phyloP scores from a whole-genome alignment of 2,797 vertebrate species.

The Protosalanx chinensis region DNA sequence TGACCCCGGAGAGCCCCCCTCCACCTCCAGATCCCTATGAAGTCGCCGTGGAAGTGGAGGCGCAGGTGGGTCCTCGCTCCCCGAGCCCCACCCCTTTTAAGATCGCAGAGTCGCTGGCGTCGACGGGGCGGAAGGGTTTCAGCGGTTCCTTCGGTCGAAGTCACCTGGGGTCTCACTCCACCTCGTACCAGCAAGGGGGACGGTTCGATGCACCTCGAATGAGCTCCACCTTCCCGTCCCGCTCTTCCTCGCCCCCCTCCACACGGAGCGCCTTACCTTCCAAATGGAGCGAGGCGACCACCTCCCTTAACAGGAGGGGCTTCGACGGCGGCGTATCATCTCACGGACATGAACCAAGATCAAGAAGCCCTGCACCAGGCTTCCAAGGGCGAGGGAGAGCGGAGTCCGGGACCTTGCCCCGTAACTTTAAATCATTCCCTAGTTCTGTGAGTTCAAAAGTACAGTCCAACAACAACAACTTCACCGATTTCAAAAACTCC shows the following conservation, averaged over 20 bases:
- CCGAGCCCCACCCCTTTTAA: constrained; percentile 78
- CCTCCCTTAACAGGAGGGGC: constrained; percentile 48
- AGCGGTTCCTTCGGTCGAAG: constrained; percentile 41
- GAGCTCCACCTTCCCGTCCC: constrained; percentile 55
- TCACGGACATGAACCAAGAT: constrained; percentile 37
- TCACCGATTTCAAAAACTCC: constrained; percentile 66
- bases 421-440: constrained; percentile 64
- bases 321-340: constrained; percentile 49
- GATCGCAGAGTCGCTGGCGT: constrained; percentile 70
- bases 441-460: constrained; percentile 57
- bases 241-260: constrained; percentile 66
- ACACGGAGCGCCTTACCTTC: constrained; percentile 49
- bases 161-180: constrained; percentile 38
- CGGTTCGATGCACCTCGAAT: constrained; percentile 49
- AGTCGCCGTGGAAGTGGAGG: constrained; percentile 68
- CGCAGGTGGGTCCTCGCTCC: constrained; percentile 72
- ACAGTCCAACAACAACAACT: constrained; percentile 38
- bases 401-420: constrained; percentile 62
- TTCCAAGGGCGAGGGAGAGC: constrained; percentile 28
- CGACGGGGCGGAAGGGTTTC: constrained; percentile 46
- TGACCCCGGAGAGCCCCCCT: constrained; percentile 37
- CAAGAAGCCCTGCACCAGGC: constrained; percentile 46
- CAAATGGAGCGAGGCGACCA: constrained; percentile 58
- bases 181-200: constrained; percentile 52
- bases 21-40: constrained; percentile 61